Evolutionary conservation across 2,797 vertebrate species (phyloP).

Genomic region (Coccyzus lansbergi): DNA sequence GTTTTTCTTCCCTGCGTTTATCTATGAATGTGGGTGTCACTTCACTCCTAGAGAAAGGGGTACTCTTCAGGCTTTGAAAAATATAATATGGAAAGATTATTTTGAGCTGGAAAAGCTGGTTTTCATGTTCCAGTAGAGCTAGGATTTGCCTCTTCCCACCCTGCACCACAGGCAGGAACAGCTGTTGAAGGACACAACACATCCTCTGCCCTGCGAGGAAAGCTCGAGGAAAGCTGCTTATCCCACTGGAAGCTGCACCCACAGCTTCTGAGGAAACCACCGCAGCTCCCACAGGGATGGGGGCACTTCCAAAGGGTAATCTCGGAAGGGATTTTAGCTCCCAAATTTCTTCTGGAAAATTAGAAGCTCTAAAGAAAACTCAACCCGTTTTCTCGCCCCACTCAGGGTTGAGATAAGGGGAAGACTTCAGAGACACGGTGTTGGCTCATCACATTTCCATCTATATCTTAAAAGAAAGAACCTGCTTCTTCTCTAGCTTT

Average conservation of each 20-base stretch:
- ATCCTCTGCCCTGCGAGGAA: not conserved
- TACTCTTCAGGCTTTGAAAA: not conserved
- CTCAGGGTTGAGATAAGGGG: not conserved
- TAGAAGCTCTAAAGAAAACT: not conserved
- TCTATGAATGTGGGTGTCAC: not conserved
- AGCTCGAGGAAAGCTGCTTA: not conserved
- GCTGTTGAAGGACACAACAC: not conserved
- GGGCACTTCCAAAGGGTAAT: not conserved
- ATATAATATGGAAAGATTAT: accelerated
- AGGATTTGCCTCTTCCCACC: not conserved
- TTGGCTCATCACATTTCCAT: not conserved
- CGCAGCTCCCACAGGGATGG: accelerated
- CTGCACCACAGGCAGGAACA: not conserved
- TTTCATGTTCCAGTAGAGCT: not conserved
- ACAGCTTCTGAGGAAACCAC: not conserved
- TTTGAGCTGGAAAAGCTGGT: not conserved
- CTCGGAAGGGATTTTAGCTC: no score
- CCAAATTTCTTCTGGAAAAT: not conserved
- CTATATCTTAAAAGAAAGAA: not conserved
- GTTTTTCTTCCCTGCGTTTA: not conserved
- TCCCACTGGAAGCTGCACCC: accelerated
- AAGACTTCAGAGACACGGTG: not conserved
- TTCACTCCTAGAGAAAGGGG: not conserved
- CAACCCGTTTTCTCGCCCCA: not conserved
- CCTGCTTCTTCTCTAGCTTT: not conserved